phyloP scores from a whole-genome alignment of 2,888 invertebrate genomes.

The Lepas anatifera region DNA sequence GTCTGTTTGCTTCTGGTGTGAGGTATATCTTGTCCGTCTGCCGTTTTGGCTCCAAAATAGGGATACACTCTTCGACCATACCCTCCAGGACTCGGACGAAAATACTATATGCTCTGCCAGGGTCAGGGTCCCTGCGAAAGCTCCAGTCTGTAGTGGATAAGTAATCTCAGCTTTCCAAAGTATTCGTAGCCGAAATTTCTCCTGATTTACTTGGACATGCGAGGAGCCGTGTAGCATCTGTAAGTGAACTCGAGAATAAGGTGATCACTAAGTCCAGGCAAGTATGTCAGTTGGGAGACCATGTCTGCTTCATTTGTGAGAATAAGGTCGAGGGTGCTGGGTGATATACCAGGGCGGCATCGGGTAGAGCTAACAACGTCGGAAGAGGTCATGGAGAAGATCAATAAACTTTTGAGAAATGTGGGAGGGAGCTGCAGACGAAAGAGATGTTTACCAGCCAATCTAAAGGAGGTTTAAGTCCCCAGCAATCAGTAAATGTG shows the following conservation, averaged over 20 bases:
- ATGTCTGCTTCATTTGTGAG: not conserved
- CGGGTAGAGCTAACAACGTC: not conserved
- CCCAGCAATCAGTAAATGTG: not conserved
- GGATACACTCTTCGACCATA: too few relatives aligned
- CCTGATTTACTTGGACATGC: too few relatives aligned
- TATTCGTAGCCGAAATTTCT: too few relatives aligned
- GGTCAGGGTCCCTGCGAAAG: too few relatives aligned
- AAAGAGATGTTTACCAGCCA: not conserved
- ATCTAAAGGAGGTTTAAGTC: not conserved
- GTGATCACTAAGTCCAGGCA: not conserved
- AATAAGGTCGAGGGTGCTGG: not conserved
- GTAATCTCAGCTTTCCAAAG: too few relatives aligned
- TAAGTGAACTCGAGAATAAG: not conserved
- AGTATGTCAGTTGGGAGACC: not conserved
- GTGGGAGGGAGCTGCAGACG: not conserved
- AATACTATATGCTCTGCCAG: too few relatives aligned
- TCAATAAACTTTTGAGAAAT: not conserved
- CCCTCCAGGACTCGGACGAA: too few relatives aligned
- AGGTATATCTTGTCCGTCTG: too few relatives aligned
- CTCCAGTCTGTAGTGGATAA: too few relatives aligned
- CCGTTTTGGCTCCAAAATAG: too few relatives aligned
- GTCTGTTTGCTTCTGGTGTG: too few relatives aligned
- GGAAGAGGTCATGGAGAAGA: not conserved
- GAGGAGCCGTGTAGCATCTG: not conserved
- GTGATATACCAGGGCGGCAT: not conserved